Evolutionary conservation across 1,140 invertebrate genomes (phyloP), one percentile per base, ranked within the genome.

Genomic region (Halyomorpha halys): DNA sequence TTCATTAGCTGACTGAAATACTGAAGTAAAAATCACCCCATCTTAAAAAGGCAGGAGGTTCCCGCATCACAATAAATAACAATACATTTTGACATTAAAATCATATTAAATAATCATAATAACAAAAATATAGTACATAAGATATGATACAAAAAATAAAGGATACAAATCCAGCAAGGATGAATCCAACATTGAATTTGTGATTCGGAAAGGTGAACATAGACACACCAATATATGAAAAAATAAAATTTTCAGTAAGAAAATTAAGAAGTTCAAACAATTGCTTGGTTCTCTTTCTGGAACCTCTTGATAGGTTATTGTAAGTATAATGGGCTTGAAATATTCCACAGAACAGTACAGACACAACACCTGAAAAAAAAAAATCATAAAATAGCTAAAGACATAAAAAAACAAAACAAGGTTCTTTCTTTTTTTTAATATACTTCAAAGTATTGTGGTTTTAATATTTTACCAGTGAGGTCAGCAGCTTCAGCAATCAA

Each of bases 281-380:
- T 73, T 95, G 86, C 75, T 98, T 98, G 14, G 95, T 98, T 65
- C 94, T 80, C 63, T 83, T 82, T 68, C 94, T 83, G 1, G 95
- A 97, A 70, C 89, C 85, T 54, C 82, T 78, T 3, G 94, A 97
- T 27, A 98, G 77, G 77, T 98, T 98, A 77, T 98, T 98, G 77
- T 93, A 98, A 0, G 97, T 99, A 73, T 99, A 99, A 79, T 99
- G 97, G 45, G 97, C 97, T 78, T 99, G 97, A 71, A 92, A 97
- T 69, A 99, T 98, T 25, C 96, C 96, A 79, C 96, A 98, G 76
- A 98, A 98, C 59, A 99, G 74, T 0, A 98, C 94, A 66, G 96
- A 91, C 16, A 97, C 94, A 39, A 96, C 91, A 61, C 91, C 90
- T 90, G 75, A 47, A 79, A 74, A 27, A 21, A 59, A 59, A 27